phyloP scores from a whole-genome alignment of 92 coral and sea anemone genomes.

The Galaxea fascicularis region DNA sequence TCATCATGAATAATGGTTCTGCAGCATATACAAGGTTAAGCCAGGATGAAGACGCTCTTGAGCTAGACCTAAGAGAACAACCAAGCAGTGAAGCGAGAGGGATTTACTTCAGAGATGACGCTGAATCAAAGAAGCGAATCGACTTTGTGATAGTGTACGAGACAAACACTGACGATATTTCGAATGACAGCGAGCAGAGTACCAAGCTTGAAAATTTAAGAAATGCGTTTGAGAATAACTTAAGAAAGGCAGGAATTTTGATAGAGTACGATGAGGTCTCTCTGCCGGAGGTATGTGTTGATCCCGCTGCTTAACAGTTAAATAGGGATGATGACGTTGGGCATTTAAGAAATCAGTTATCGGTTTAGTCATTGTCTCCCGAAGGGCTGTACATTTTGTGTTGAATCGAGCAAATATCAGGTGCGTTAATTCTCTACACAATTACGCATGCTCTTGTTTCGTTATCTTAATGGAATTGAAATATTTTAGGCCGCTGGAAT shows the following conservation, averaged over 20 bases:
- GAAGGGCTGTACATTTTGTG: neutral
- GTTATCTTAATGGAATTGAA: too few species aligned
- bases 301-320: neutral
- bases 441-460: too few species aligned
- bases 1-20: constrained; percentile 3
- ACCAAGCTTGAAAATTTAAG: neutral
- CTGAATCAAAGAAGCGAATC: constrained; percentile 52
- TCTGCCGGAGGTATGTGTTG: constrained; percentile 14
- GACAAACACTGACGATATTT: neutral
- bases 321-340: neutral
- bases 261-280: constrained; percentile 15
- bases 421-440: too few species aligned
- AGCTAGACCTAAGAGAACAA: constrained; percentile 7
- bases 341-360: neutral
- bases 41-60: constrained; percentile 30
- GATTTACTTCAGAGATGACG: constrained; percentile 8
- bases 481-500: too few species aligned
- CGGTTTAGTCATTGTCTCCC: neutral
- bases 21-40: constrained; percentile 5
- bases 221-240: neutral
- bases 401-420: too few species aligned
- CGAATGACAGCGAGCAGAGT: neutral
- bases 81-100: neutral
- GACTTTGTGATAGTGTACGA: constrained; percentile 86
- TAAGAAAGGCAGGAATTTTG: constrained; percentile 1